Conservation (phyloP, 1,140 invertebrate genomes). For the Drosophila serrata region DNA sequence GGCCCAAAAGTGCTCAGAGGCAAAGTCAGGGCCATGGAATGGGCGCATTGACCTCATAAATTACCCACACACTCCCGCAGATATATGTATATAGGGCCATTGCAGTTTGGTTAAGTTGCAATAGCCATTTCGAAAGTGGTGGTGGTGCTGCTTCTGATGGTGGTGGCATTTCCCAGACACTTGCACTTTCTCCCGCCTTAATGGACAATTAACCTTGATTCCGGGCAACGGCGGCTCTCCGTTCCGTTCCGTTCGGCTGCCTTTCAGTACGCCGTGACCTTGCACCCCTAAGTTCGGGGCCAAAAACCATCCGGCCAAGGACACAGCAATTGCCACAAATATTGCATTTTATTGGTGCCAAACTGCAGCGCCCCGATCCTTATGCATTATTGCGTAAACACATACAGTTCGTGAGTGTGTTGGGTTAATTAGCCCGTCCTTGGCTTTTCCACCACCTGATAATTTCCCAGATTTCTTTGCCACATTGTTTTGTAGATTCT, state of each 20-base stretch:
- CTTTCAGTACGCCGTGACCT: conserved; percentile 59
- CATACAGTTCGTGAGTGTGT: conserved; percentile 39
- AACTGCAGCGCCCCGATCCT: conserved; percentile 43
- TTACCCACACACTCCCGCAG: conserved; percentile 36
- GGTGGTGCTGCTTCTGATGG: conserved; percentile 28
- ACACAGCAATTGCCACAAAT: conserved; percentile 53
- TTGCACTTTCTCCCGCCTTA: conserved; percentile 80
- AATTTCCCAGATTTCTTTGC: conserved; percentile 13
- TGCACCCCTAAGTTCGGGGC: conserved; percentile 54
- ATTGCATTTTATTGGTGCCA: conserved; percentile 73
- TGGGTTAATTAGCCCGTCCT: conserved; percentile 54
- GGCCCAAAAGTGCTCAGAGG: conserved; percentile 5
- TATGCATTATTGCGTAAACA: conserved; percentile 73
- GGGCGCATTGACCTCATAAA: conserved; percentile 79
- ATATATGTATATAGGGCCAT: conserved; percentile 5
- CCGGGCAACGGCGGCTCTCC: conserved; percentile 27
- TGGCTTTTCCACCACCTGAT: conserved; percentile 48
- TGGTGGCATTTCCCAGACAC: conserved; percentile 69
- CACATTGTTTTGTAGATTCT: conserved; percentile 22
- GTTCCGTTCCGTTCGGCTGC: conserved; percentile 47
- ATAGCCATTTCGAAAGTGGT: conserved; percentile 47
- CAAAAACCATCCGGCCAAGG: conserved; percentile 41
- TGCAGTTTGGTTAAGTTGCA: conserved; percentile 69
- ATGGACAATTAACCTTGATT: conserved; percentile 83
- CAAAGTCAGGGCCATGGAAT: conserved; percentile 32